phyloP scores from a whole-genome alignment of 2,888 invertebrate genomes.

The Pedicia rivosa region DNA sequence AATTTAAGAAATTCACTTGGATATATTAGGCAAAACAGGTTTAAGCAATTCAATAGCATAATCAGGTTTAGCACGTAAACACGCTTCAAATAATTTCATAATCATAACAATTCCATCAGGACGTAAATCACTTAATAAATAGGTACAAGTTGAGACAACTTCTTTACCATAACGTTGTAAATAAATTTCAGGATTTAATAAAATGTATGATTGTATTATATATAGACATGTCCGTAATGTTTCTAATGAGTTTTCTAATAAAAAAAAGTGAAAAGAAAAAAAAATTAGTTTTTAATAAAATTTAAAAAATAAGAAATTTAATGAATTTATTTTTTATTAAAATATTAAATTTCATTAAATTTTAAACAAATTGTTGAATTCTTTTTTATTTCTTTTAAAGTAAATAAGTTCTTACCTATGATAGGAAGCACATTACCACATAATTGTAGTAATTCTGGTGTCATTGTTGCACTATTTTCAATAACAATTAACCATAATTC shows the following conservation, averaged over 20 bases:
- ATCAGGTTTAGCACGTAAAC: slow-evolving; percentile 54
- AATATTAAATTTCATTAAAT: no score
- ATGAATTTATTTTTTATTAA: no score
- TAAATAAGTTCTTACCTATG: slow-evolving; percentile 37
- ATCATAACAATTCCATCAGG: slow-evolving; percentile 56
- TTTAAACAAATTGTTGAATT: no score
- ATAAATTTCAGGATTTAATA: slow-evolving; percentile 64
- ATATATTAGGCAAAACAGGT: slow-evolving; percentile 41
- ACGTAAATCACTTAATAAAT: slow-evolving; percentile 62
- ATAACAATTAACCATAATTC: slow-evolving; percentile 78
- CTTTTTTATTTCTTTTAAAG: no score
- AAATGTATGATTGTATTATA: slow-evolving; percentile 67
- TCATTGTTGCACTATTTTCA: slow-evolving; percentile 52
- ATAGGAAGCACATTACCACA: slow-evolving; percentile 59
- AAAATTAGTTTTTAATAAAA: background rate
- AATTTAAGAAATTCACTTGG: slow-evolving; percentile 30
- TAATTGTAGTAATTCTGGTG: slow-evolving; percentile 50
- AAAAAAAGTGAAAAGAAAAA: background rate
- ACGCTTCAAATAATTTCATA: slow-evolving; percentile 57
- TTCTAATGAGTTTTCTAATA: slow-evolving; percentile 64
- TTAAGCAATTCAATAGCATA: slow-evolving; percentile 58
- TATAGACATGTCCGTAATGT: slow-evolving; percentile 61
- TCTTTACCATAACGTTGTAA: slow-evolving; percentile 52
- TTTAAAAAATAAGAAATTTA: slow-evolving; percentile 5
- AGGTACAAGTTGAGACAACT: slow-evolving; percentile 52